Conservation (phyloP, 1,140 invertebrate genomes). For the Calephelis nemesis region DNA sequence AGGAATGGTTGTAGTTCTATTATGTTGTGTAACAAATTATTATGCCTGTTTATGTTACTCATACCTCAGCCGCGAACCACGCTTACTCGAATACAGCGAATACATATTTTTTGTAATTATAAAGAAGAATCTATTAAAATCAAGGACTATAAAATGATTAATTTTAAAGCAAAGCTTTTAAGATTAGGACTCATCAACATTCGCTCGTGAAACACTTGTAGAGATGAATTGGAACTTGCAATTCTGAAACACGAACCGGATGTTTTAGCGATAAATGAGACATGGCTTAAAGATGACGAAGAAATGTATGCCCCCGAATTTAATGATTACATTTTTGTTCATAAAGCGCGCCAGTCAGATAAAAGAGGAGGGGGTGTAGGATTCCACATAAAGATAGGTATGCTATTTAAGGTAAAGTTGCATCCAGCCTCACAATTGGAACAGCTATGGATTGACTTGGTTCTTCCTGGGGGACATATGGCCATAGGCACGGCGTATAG, state of each 20-base stretch:
- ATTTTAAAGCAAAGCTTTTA: conserved; percentile 16
- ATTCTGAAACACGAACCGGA: conserved; percentile 17
- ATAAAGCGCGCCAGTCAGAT: conserved; percentile 22
- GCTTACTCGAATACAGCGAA: too few species aligned
- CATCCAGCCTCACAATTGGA: conserved; percentile 24
- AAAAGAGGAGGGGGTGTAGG: conserved; percentile 29
- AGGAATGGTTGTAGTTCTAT: too few species aligned
- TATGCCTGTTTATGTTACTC: too few species aligned
- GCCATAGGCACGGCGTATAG: conserved; percentile 32
- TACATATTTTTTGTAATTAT: too few species aligned
- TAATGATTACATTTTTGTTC: conserved; percentile 22
- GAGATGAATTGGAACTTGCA: conserved; percentile 25
- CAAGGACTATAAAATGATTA: neutral
- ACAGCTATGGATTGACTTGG: conserved; percentile 33
- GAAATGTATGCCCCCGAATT: conserved; percentile 22
- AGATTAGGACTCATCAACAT: conserved; percentile 33
- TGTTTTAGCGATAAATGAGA: conserved; percentile 34
- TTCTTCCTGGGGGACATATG: conserved; percentile 6
- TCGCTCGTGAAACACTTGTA: conserved; percentile 28
- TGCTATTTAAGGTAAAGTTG: conserved; percentile 7
- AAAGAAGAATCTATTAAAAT: too few species aligned
- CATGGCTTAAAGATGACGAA: conserved; percentile 27
- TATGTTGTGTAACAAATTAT: too few species aligned
- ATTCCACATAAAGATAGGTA: conserved; percentile 26
- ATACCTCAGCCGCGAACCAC: too few species aligned